phyloP scores from a whole-genome alignment of 2,797 vertebrate genomes.

The Falco biarmicus region DNA sequence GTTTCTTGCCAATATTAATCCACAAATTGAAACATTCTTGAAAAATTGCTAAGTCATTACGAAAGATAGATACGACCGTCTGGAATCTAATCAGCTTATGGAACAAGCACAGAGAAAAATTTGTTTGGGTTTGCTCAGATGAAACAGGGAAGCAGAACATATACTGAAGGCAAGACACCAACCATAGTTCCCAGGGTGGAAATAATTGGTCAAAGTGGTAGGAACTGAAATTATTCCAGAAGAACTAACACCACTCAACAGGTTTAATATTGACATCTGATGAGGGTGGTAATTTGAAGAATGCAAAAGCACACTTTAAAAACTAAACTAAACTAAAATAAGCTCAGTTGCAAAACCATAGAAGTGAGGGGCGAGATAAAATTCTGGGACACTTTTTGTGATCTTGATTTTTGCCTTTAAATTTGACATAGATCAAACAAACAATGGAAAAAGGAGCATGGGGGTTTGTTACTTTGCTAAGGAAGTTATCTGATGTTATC shows the following conservation, averaged over 20 bases:
- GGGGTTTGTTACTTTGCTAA: slow-evolving; percentile 24
- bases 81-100: not conserved
- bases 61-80: not conserved
- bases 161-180: not conserved
- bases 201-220: not conserved
- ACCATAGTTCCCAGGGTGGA: not conserved
- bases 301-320: not conserved
- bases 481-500: slow-evolving; percentile 18
- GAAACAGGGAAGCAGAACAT: not conserved
- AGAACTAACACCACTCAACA: not conserved
- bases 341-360: not conserved
- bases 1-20: slow-evolving; percentile 3
- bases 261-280: not conserved
- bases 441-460: not conserved
- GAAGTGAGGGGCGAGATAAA: not conserved
- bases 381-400: not conserved
- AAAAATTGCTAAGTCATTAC: slow-evolving; percentile 15
- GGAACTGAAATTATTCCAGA: not conserved
- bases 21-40: not conserved
- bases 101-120: not conserved
- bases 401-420: slow-evolving; percentile 25
- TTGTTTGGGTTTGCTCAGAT: not conserved
- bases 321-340: not conserved
- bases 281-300: not conserved
- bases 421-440: not conserved